Evolutionary conservation across 2,113 vertebrate genomes (phyloP).

Genomic region (Delphinapterus leucas): DNA sequence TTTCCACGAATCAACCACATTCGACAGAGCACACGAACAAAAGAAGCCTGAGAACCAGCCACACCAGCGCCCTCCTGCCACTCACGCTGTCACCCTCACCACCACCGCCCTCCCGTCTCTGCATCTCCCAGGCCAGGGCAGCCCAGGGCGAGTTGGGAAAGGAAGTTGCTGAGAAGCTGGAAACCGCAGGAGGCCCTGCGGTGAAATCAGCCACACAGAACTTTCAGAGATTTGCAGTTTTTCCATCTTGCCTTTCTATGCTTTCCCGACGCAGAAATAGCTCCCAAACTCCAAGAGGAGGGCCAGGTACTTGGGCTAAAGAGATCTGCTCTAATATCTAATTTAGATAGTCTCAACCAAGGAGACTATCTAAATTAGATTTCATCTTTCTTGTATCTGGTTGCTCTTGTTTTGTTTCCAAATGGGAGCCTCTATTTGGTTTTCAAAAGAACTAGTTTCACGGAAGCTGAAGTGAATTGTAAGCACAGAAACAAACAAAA

Average conservation of each 20-base stretch:
- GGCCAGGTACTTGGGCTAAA: neutral
- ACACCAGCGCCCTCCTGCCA: fast-evolving
- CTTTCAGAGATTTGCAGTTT: neutral
- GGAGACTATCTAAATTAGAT: neutral
- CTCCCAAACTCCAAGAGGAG: neutral
- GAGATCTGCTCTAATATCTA: neutral
- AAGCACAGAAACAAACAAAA: neutral
- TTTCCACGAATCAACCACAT: conserved; percentile 75
- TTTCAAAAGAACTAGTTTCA: neutral
- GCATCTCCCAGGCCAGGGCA: neutral
- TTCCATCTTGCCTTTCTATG: neutral
- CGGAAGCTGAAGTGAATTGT: neutral
- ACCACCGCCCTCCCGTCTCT: neutral
- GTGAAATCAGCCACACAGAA: neutral
- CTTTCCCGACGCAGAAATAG: neutral
- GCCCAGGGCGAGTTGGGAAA: neutral
- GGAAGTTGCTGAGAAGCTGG: neutral
- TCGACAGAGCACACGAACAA: neutral
- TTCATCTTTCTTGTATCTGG: neutral
- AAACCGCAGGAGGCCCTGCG: neutral
- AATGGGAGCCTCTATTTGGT: neutral
- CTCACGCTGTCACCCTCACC: neutral
- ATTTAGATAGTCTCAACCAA: neutral
- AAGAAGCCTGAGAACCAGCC: conserved; percentile 36
- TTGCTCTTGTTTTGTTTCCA: neutral